A percentile compares a stretch with the other conserved stretches of the same genome.
Evolutionary conservation across 1,140 invertebrate genomes (phyloP).

Genomic region (Hylyphantes graminicola): DNA sequence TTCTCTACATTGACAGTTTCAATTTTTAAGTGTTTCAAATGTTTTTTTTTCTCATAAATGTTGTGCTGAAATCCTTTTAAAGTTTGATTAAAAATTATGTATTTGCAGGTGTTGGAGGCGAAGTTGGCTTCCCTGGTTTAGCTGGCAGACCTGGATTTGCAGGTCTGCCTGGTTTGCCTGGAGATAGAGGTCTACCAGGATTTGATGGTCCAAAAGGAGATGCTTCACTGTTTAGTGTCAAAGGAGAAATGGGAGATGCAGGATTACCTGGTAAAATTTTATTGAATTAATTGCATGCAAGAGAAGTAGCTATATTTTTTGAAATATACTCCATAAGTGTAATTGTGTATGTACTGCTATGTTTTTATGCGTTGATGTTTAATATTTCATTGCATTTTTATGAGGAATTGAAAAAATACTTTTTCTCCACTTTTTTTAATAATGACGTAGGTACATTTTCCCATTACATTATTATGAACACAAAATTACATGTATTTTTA

Average conservation of each 20-base stretch:
- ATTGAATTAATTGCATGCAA: not conserved
- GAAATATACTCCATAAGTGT: not conserved
- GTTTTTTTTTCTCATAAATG: too few relatives aligned
- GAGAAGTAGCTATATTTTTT: not conserved
- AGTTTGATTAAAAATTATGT: not conserved
- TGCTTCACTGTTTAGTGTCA: constrained; percentile 62
- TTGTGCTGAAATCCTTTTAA: too few relatives aligned
- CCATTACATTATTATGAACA: too few relatives aligned
- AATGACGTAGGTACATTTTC: too few relatives aligned
- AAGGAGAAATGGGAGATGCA: constrained; percentile 63
- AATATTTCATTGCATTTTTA: too few relatives aligned
- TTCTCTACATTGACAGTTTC: not conserved
- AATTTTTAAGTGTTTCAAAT: not conserved
- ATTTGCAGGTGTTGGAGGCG: constrained; percentile 13
- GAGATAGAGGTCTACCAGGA: constrained; percentile 62
- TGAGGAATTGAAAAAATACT: too few relatives aligned
- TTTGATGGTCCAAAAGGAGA: constrained; percentile 60
- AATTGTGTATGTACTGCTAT: not conserved
- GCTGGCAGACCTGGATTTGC: constrained; percentile 65
- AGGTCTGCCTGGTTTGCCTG: constrained; percentile 66
- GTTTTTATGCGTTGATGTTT: not conserved
- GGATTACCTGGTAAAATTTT: constrained; percentile 62
- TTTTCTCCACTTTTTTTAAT: too few relatives aligned
- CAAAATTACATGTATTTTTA: too few relatives aligned
- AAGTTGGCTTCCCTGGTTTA: constrained; percentile 68